Conservation (phyloP, 2,113 vertebrate genomes). For the Perca fluviatilis region DNA sequence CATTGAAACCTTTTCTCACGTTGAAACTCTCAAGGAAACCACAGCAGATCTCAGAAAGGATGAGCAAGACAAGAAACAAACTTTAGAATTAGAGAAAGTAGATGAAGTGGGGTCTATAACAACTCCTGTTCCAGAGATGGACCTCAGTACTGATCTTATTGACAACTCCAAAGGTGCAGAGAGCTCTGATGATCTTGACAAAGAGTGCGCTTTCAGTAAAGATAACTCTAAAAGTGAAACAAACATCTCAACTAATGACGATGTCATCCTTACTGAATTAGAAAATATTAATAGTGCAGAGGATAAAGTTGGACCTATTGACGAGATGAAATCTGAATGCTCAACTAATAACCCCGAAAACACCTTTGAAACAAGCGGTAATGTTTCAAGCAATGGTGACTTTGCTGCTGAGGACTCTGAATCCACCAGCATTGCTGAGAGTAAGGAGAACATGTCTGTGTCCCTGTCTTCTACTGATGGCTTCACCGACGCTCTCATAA, state of each 20-base stretch:
- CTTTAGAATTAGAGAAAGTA: neutral
- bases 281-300: neutral
- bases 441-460: neutral
- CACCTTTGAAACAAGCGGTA: neutral
- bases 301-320: neutral
- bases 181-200: neutral
- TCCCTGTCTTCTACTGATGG: neutral
- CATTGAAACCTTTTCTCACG: neutral
- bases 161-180: neutral
- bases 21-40: neutral
- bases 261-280: neutral
- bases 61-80: neutral
- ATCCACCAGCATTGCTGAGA: conserved; percentile 1
- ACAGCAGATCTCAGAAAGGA: neutral
- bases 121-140: conserved; percentile 14
- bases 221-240: conserved; percentile 7
- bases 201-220: neutral
- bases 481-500: neutral
- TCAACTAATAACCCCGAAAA: neutral
- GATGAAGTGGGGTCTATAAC: neutral
- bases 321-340: conserved; percentile 17
- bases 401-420: neutral
- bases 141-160: neutral
- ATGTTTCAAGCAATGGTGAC: neutral
- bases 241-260: neutral